Evolutionary conservation across 2,888 invertebrate genomes (phyloP).

Genomic region (Eudemis profundana): DNA sequence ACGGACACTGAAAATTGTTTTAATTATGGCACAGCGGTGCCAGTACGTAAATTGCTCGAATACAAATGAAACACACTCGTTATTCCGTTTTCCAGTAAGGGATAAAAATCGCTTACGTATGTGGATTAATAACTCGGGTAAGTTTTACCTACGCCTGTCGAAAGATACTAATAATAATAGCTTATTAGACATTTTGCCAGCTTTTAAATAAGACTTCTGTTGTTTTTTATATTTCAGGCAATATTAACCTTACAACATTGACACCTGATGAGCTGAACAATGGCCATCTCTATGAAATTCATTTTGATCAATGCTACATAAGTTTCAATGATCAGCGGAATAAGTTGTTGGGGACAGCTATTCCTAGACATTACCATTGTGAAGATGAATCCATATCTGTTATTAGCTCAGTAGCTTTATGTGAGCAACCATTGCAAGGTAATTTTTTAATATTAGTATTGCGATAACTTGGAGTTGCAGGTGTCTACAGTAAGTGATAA

Average conservation of each 20-base stretch:
- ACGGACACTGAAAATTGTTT: too few relatives aligned
- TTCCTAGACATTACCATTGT: conserved; percentile 9
- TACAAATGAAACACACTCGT: not conserved
- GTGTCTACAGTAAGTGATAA: too few relatives aligned
- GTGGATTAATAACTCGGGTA: conserved; percentile 17
- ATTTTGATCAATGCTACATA: conserved; percentile 12
- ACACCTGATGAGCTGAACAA: not conserved
- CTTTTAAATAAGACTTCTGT: not conserved
- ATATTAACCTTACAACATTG: not conserved
- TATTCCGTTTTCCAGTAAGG: conserved; percentile 8
- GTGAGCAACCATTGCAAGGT: too few relatives aligned
- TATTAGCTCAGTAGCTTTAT: too few relatives aligned
- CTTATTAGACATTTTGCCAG: too few relatives aligned
- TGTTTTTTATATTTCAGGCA: conserved; percentile 5
- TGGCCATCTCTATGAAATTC: not conserved
- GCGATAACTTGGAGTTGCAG: too few relatives aligned
- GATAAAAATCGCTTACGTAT: conserved; percentile 5
- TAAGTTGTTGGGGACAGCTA: conserved; percentile 1
- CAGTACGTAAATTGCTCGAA: not conserved
- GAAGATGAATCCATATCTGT: conserved; percentile 3
- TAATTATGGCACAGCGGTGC: not conserved
- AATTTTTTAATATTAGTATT: too few relatives aligned
- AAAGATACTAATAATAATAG: too few relatives aligned
- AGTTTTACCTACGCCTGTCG: too few relatives aligned
- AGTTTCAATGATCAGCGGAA: not conserved